A percentile compares a stretch with the other conserved stretches of the same genome.
phyloP scores from a whole-genome alignment of 2,888 invertebrate genomes.

The Lasioglossum lativentre region DNA sequence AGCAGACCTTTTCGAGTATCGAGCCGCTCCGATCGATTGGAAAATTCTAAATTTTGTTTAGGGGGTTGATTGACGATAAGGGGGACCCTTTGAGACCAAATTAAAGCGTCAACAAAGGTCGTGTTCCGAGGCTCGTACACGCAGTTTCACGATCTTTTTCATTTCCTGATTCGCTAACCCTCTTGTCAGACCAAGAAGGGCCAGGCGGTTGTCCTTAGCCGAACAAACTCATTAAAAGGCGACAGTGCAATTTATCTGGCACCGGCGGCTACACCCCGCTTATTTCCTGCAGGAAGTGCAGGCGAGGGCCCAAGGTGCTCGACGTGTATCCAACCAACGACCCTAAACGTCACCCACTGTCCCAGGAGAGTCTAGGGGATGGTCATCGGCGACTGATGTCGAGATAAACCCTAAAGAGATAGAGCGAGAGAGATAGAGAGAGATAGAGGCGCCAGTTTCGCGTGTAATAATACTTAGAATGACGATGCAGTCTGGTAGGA shows the following conservation, averaged over 20 bases:
- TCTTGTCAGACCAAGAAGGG: neutral
- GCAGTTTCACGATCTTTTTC: neutral
- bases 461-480: conserved; percentile 66
- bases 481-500: conserved; percentile 74
- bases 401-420: conserved; percentile 36
- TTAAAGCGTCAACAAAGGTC: neutral
- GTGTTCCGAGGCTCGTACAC: neutral
- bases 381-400: conserved; percentile 28
- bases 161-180: neutral
- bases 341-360: neutral
- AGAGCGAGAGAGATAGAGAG: neutral
- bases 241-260: conserved; percentile 8
- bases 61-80: neutral
- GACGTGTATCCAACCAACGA: neutral
- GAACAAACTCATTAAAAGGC: conserved; percentile 3
- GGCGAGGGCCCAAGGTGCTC: neutral
- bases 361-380: conserved; percentile 5
- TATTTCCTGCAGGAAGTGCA: conserved; percentile 7
- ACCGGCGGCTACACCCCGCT: neutral
- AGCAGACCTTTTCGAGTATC: neutral
- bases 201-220: neutral
- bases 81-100: neutral
- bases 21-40: neutral
- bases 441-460: conserved; percentile 53
- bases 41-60: neutral